phyloP scores from a whole-genome alignment of 2,888 invertebrate species.

The Agonum fuliginosum region DNA sequence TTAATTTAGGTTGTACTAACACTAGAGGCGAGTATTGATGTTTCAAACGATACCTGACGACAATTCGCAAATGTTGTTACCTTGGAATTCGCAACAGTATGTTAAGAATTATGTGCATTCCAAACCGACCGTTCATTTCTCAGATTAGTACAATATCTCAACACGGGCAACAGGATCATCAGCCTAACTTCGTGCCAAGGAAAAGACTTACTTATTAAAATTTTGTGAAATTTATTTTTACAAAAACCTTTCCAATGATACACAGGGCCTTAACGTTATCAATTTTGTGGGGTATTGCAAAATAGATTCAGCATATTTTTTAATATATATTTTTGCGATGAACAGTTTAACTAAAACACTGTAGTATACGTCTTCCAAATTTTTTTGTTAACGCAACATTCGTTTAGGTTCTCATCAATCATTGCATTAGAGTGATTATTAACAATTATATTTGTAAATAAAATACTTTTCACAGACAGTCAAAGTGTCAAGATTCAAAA shows the following conservation, averaged over 20 bases:
- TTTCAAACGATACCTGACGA: conserved; percentile 23
- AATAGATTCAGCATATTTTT: conserved; percentile 67
- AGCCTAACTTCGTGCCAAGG: conserved; percentile 60
- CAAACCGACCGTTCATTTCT: conserved; percentile 28
- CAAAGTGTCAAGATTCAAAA: not conserved
- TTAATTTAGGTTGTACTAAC: conserved; percentile 56
- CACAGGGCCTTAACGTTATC: conserved; percentile 69
- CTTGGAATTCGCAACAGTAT: conserved; percentile 34
- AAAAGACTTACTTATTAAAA: conserved; percentile 54
- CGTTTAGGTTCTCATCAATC: conserved; percentile 59
- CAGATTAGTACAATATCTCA: conserved; percentile 45
- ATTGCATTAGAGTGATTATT: conserved; percentile 56
- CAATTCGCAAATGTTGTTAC: conserved; percentile 18
- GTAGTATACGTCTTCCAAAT: conserved; percentile 70
- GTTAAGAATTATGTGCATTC: conserved; percentile 38
- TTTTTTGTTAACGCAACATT: conserved; percentile 63
- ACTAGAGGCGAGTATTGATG: conserved; percentile 34
- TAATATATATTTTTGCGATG: conserved; percentile 70
- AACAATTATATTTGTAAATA: conserved; percentile 4
- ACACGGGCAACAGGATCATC: not conserved
- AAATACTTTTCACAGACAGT: conserved; percentile 17
- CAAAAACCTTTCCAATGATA: conserved; percentile 68
- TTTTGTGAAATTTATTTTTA: conserved; percentile 42
- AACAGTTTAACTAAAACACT: conserved; percentile 63
- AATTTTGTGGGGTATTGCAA: conserved; percentile 67